Base-by-base conservation (phyloP, 2,113 vertebrate species). In the Nicator chloris region DNA sequence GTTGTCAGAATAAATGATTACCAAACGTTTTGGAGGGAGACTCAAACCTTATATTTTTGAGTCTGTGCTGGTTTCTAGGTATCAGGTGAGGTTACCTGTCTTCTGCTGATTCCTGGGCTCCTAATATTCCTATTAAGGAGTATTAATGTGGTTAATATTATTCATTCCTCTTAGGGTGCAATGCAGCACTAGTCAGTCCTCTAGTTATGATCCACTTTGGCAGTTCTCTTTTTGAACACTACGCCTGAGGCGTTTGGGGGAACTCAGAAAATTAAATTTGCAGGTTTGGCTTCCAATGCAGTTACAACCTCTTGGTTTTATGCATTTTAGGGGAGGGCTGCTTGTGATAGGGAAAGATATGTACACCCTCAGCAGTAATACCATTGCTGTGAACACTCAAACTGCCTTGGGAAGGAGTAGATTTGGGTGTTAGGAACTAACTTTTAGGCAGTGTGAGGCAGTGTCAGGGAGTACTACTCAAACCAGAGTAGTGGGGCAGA, bases 1-100 rank as follows among this genome's bases (percentile, higher is more conserved):
- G 71, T 86, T 95, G 79, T 94, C 79, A 92, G 92, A 61, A 90
- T 90, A 86, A 96, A 92, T 86, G 82, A 90, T 95, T 95, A 86
- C 70, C 71, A 77, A 95, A 92, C 17, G 0, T 88, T 93, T 86
- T 93, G 79, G 90, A 93, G 79, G 71, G 59, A 83, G 65, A 79
- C 81, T 90, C 33, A 79, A 86, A 61, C 54, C n/a, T 60, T 59
- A 9, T 27, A 24, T 33, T 92, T 82, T 73, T 57, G 59, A 80
- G 63, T 39, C 39, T 53, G 4, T 76, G 40, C 45, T 93, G 45
- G 31, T 88, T 90, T 95, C 83, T 60, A 37, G 61, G 35, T 90
- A 56, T 86, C 5, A 12, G 54, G 26, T 6, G 4, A 19, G 39
- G 13, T 31, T 82, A 45, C 59, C 24, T 7, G 3, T 31, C 31